Conservation (phyloP, 2,888 invertebrate species). For the Suillia variegata region DNA sequence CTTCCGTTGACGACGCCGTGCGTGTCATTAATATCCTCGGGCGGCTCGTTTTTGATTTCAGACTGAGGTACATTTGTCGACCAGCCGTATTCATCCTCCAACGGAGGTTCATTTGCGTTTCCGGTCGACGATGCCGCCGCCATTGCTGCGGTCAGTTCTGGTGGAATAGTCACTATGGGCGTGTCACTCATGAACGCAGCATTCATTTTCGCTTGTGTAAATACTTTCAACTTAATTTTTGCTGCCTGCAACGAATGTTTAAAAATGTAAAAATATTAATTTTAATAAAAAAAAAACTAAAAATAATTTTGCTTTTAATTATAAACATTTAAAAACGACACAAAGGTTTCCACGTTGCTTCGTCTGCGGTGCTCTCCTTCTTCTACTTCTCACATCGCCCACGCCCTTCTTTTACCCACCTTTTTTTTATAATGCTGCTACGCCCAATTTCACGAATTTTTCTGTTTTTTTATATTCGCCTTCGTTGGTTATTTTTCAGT, state of each 20-base stretch:
- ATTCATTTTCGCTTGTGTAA: not conserved
- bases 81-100: constrained; percentile 30
- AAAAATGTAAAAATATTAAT: too few species aligned
- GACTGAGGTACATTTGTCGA: constrained; percentile 29
- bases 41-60: constrained; percentile 39
- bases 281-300: too few species aligned
- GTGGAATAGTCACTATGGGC: too few species aligned
- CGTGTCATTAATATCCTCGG: constrained; percentile 44
- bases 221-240: constrained; percentile 16
- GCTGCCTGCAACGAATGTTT: too few species aligned
- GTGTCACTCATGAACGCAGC: constrained; percentile 26
- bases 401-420: too few species aligned
- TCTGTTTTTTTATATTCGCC: too few species aligned
- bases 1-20: too few species aligned
- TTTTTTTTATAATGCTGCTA: not conserved
- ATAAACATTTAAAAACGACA: too few species aligned
- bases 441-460: constrained; percentile 2
- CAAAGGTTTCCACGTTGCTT: not conserved
- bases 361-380: too few species aligned
- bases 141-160: too few species aligned
- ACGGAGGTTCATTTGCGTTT: not conserved
- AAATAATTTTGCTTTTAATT: constrained; percentile 9
- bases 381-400: too few species aligned
- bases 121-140: constrained; percentile 47
- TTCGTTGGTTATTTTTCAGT: constrained; percentile 16